Percentiles rank a stretch among this genome's conserved stretches.
Evolutionary conservation across 1,140 invertebrate genomes (phyloP).

Genomic region (Lasioglossum baleicum): DNA sequence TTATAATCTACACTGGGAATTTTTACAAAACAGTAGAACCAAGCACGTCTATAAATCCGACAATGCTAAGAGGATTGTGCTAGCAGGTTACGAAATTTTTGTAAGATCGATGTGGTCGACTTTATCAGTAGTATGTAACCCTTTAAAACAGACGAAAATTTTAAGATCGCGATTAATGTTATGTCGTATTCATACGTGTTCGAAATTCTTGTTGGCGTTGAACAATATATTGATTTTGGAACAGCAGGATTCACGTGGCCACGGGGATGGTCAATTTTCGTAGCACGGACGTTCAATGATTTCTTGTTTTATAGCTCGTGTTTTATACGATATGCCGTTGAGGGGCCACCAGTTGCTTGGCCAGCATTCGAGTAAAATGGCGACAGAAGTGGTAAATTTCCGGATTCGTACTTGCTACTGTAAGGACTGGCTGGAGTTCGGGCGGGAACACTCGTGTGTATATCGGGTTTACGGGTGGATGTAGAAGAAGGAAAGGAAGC

Average conservation of each 20-base stretch:
- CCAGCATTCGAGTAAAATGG: slow-evolving; percentile 50
- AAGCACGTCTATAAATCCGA: too few species aligned
- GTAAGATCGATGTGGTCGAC: too few species aligned
- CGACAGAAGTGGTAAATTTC: slow-evolving; percentile 66
- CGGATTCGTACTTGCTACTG: slow-evolving; percentile 39
- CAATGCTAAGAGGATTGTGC: too few species aligned
- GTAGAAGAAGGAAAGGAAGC: slow-evolving; percentile 57
- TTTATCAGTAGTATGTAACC: too few species aligned
- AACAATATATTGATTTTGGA: too few species aligned
- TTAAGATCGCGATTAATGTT: too few species aligned
- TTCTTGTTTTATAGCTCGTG: neutral
- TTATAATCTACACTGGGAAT: too few species aligned
- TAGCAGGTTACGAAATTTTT: too few species aligned
- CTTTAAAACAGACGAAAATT: too few species aligned
- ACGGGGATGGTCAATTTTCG: neutral
- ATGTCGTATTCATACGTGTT: neutral
- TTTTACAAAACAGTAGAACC: too few species aligned
- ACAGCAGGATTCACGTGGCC: neutral
- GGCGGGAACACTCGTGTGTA: slow-evolving; percentile 7
- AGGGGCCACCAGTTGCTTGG: slow-evolving; percentile 60
- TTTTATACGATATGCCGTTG: slow-evolving; percentile 2
- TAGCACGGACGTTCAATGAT: slow-evolving; percentile 1
- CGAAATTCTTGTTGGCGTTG: neutral
- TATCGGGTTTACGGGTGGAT: slow-evolving; percentile 35
- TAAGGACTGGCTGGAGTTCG: slow-evolving; percentile 27